Evolutionary conservation across 2,113 vertebrate species (phyloP).

Genomic region (Anarhynchus alexandrinus): DNA sequence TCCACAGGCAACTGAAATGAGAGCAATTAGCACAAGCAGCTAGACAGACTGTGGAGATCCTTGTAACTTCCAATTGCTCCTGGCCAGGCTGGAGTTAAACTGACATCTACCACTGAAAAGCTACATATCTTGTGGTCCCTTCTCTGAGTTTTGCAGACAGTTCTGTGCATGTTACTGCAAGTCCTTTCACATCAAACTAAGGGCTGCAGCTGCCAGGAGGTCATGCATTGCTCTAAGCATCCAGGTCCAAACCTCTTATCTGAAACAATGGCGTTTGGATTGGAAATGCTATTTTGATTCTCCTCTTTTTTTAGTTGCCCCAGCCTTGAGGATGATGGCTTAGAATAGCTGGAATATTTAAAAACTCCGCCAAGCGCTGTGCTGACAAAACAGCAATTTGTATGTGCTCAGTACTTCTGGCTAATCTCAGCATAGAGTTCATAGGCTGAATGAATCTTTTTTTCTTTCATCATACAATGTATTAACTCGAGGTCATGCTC

Average conservation of each 20-base stretch:
- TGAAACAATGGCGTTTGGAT: conserved; percentile 24
- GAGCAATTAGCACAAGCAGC: background rate
- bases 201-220: background rate
- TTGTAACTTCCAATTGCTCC: background rate
- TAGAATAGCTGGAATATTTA: conserved; percentile 51
- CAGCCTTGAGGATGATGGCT: background rate
- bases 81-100: background rate
- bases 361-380: background rate
- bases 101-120: background rate
- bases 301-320: conserved; percentile 20
- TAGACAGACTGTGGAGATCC: background rate
- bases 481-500: conserved; percentile 64
- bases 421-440: conserved; percentile 43
- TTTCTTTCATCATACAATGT: conserved; percentile 54
- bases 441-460: conserved; percentile 53
- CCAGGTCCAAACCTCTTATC: background rate
- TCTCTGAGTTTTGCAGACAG: background rate
- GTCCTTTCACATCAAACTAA: background rate
- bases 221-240: background rate
- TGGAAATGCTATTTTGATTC: conserved; percentile 24
- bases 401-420: conserved; percentile 27
- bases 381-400: conserved; percentile 42
- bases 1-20: conserved; percentile 14
- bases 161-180: background rate
- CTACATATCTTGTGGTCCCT: background rate